Percentiles rank a stretch among this genome's conserved stretches.
Conservation (phyloP, 2,113 vertebrate species). For the Microcebus griseorufus region DNA sequence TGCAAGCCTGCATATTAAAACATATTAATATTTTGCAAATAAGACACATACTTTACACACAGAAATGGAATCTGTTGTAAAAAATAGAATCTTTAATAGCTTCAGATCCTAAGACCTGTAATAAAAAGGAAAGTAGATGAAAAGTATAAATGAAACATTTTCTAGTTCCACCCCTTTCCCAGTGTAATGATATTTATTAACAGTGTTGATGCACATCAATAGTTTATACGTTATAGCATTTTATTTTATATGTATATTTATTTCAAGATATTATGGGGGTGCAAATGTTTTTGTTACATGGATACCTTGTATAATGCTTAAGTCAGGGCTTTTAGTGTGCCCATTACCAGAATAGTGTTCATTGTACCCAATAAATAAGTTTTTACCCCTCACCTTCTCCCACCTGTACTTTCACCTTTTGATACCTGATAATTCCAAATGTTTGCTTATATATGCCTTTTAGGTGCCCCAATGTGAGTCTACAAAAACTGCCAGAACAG, state of each 20-base stretch:
- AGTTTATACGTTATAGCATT: not conserved
- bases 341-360: too few relatives aligned
- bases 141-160: not conserved
- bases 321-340: too few relatives aligned
- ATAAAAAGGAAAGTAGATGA: conserved; percentile 32
- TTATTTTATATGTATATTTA: too few relatives aligned
- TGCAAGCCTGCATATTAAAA: not conserved
- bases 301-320: too few relatives aligned
- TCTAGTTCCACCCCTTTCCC: not conserved
- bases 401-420: not conserved
- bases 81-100: not conserved
- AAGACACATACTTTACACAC: not conserved
- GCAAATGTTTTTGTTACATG: too few relatives aligned
- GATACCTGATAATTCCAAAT: not conserved
- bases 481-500: conserved; percentile 90
- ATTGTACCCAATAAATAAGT: too few relatives aligned
- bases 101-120: not conserved
- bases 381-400: too few relatives aligned
- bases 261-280: too few relatives aligned
- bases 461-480: conserved; percentile 88
- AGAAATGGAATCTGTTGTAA: not conserved
- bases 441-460: conserved; percentile 31
- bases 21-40: not conserved
- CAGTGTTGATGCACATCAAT: not conserved
- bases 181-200: not conserved